Evolutionary conservation across 2,888 invertebrate species (phyloP).

Genomic region (Carcina quercana): DNA sequence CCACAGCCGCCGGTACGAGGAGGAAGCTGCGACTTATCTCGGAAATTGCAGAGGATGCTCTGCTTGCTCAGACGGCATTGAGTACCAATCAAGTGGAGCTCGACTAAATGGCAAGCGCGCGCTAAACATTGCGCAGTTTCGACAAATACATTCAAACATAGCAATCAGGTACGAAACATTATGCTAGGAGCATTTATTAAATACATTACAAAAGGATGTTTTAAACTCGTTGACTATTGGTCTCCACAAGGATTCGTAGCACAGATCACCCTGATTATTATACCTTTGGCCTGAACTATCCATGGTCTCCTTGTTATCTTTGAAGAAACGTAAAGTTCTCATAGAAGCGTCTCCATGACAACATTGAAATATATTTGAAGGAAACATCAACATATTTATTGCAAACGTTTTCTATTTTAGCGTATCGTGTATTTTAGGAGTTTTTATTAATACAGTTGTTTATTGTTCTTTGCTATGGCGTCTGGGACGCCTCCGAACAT

Average conservation of each 20-base stretch:
- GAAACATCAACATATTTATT: slow-evolving; percentile 15
- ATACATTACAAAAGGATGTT: too few relatives aligned
- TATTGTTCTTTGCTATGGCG: slow-evolving; percentile 33
- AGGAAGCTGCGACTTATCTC: slow-evolving; percentile 63
- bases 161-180: too few relatives aligned
- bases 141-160: too few relatives aligned
- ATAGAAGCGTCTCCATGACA: neutral
- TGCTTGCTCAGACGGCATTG: slow-evolving; percentile 51
- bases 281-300: too few relatives aligned
- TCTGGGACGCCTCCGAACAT: slow-evolving; percentile 60
- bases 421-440: slow-evolving; percentile 23
- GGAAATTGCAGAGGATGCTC: slow-evolving; percentile 63
- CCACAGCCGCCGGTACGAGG: too few relatives aligned
- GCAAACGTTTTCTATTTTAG: slow-evolving; percentile 17
- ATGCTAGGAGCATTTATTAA: too few relatives aligned
- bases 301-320: too few relatives aligned
- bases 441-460: slow-evolving; percentile 21
- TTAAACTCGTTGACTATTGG: too few relatives aligned
- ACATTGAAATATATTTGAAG: too few relatives aligned
- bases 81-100: slow-evolving; percentile 53
- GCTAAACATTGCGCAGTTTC: slow-evolving; percentile 29
- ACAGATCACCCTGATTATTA: too few relatives aligned
- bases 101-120: slow-evolving; percentile 25
- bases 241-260: too few relatives aligned
- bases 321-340: too few relatives aligned